Percentiles rank a stretch among this genome's conserved stretches.
These are phyloP conservation scores for Neolamprologus falcicula DNA, from an alignment of 2,113 vertebrate species.

Conservation along the genomic window DNA sequence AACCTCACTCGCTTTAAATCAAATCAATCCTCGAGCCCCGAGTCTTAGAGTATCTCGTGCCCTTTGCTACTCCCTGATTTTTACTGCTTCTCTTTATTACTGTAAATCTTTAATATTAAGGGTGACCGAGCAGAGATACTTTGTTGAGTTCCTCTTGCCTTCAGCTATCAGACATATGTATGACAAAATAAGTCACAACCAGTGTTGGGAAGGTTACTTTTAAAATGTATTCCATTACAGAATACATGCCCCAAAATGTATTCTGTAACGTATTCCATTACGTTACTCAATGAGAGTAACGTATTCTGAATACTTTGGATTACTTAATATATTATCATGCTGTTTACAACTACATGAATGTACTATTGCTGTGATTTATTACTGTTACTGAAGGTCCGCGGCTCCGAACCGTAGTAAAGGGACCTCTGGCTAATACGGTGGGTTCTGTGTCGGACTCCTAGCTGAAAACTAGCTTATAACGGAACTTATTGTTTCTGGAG, in stretches of 20 bases:
- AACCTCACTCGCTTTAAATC: slow-evolving; percentile 39
- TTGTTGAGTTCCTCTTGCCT: background rate
- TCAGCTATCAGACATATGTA: background rate
- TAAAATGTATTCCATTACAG: too few species aligned
- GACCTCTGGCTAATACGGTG: accelerated
- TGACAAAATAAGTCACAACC: background rate
- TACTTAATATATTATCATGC: too few species aligned
- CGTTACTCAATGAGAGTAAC: too few species aligned
- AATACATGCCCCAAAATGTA: too few species aligned
- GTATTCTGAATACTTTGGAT: too few species aligned
- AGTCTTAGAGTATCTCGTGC: background rate
- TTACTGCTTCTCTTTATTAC: slow-evolving; percentile 29
- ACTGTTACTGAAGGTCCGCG: too few species aligned
- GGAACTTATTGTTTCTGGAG: accelerated
- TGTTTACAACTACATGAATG: too few species aligned
- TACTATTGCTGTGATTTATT: too few species aligned
- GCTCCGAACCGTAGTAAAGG: too few species aligned
- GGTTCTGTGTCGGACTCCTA: accelerated
- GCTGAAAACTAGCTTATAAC: accelerated
- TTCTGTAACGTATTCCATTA: too few species aligned
- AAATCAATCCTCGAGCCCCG: slow-evolving; percentile 12
- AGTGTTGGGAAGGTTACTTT: too few species aligned
- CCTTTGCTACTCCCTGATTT: slow-evolving; percentile 25
- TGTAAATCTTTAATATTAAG: slow-evolving; percentile 4
- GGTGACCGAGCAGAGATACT: background rate